Conservation (phyloP, 2,888 invertebrate genomes). For the Drosophila helvetica region DNA sequence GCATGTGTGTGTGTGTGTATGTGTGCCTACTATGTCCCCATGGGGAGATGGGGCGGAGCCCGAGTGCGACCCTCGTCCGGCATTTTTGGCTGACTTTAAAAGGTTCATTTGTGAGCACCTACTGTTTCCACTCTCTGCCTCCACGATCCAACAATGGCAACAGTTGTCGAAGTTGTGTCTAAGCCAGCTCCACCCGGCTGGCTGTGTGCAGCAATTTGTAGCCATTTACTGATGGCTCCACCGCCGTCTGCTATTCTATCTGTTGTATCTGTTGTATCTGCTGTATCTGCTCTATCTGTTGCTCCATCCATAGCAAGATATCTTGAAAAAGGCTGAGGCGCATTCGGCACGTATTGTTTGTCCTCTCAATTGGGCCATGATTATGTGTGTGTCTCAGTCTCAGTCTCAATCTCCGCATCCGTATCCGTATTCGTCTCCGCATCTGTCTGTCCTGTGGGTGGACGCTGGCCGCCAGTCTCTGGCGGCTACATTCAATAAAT, state of each 20-base stretch:
- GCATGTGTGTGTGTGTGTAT: not conserved
- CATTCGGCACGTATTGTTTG: constrained; percentile 72
- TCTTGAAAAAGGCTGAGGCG: not conserved
- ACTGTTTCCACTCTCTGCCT: not conserved
- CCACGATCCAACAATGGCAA: constrained; percentile 47
- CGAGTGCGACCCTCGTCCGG: not conserved
- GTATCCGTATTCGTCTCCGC: not conserved
- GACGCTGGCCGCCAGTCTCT: not conserved
- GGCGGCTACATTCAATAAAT: constrained; percentile 65
- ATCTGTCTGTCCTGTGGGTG: not conserved
- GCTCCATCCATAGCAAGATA: constrained; percentile 7
- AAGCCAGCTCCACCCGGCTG: constrained; percentile 26
- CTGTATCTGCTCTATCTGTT: constrained; percentile 46
- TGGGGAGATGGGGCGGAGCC: no score
- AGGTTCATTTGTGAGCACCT: constrained; percentile 69
- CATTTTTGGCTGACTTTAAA: constrained; percentile 74
- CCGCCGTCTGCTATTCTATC: constrained; percentile 7
- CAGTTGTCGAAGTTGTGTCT: constrained; percentile 57
- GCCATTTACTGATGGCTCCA: constrained; percentile 56
- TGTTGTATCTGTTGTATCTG: constrained; percentile 49
- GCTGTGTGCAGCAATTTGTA: constrained; percentile 71
- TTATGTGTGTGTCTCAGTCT: constrained; percentile 46
- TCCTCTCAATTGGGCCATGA: constrained; percentile 68
- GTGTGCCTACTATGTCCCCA: not conserved
- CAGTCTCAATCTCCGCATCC: no score